A percentile compares a stretch with the other conserved stretches of the same genome.
Conservation (phyloP, 2,113 vertebrate species). For the Daboia siamensis region DNA sequence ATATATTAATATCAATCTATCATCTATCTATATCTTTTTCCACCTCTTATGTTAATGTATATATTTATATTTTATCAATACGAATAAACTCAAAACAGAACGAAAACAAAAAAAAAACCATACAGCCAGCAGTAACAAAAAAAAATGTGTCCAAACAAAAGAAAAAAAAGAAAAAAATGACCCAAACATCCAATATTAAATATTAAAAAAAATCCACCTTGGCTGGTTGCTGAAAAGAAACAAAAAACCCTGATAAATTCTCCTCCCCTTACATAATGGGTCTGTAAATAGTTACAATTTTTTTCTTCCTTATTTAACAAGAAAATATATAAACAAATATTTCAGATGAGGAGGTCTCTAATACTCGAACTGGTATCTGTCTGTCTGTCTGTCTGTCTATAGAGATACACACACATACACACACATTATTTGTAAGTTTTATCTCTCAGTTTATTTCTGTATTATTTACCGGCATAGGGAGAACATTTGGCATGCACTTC, state of each 20-base stretch:
- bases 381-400: too few relatives aligned
- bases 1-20: too few relatives aligned
- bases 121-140: not conserved
- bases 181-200: not conserved
- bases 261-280: not conserved
- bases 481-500: not conserved
- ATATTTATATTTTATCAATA: not conserved
- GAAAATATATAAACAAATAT: too few relatives aligned
- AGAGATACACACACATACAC: fast-evolving
- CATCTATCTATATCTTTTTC: not conserved
- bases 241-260: not conserved
- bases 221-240: not conserved
- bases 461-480: not conserved
- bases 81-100: not conserved
- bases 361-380: too few relatives aligned
- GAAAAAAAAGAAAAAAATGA: not conserved
- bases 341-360: too few relatives aligned
- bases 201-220: not conserved
- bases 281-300: not conserved
- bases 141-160: not conserved
- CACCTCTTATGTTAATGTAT: not conserved
- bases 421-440: fast-evolving
- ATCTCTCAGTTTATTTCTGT: not conserved
- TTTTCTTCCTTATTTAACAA: not conserved
- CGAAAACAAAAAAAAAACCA: not conserved